Base-by-base conservation (phyloP, 2,113 vertebrate species). In the Camelus dromedarius region DNA sequence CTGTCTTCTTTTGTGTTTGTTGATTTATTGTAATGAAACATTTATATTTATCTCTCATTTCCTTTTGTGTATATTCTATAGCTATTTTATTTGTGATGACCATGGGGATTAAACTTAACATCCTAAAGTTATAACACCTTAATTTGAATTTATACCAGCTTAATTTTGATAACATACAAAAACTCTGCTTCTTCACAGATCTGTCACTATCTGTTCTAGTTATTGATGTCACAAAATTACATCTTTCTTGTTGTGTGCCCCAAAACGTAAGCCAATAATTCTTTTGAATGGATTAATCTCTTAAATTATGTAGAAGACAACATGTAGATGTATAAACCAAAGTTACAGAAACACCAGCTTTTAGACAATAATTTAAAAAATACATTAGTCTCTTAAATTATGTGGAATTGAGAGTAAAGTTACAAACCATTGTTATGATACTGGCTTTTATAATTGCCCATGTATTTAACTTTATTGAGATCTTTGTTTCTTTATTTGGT, bases 41-140 rank as follows among this genome's bases (percentile, higher is more conserved):
- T 52, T 89, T 52, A 77, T 38, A 52, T 52, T 64, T 89, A n/a
- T 62, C 64, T 89, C 87, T 76, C 58, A 77, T 89, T 64, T 89
- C 58, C 46, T 66, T 89, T 76, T 76, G 24, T 52, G 6, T 50
- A 76, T 76, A 64, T 52, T 64, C 42, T 20, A 3, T 38, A 62
- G 15, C 10, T 76, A 52, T 89, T 50, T 76, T 64, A 42, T 89
- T 64, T 77, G 70, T 75, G 46, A 58, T 38, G 15, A 66, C 24
- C 16, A 64, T 30, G 58, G 72, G n/a, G 46, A 38, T 64, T 62
- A 12, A n/a, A 28, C 66, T 77, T 38, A 35, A 77, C 15, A 76
- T 89, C 46, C 86, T 38, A 38, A 89, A 48, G 24, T 35, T 28
- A 19, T 28, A 50, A 35, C 32, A 35, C 42, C 19, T 26, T 48